Evolutionary conservation across 2,888 invertebrate genomes (phyloP), one percentile per base, ranked within the genome.

Genomic region (Chelonus formosanus): DNA sequence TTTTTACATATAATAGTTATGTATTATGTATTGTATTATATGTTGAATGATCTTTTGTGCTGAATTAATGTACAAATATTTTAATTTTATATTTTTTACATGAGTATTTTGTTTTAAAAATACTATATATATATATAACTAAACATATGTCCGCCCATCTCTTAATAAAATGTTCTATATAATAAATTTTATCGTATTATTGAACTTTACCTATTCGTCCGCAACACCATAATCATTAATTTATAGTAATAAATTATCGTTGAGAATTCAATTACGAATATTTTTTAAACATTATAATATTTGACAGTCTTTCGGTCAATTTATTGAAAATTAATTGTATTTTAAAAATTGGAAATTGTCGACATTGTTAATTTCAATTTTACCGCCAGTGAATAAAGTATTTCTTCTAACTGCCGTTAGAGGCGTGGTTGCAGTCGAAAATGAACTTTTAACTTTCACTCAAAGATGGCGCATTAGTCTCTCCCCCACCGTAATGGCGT

Each of bases 51-150:
- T 58, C 57, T 74, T 73, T 73, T 71, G 74, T 76, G 75, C 73
- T 76, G 76, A 69, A 74, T 75, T 69, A 72, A 77, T 80, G 78
- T 79, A 80, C 78, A 81, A 79, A 80, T 75, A 70, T 76, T 70
- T 70, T 50, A 75, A 78, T 64, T 80, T 80, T 80, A 78, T 78
- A 76, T 74, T 69, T 78, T 78, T 76, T 75, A 74, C 74, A 74
- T 70, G 70, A 81, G 82, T 83, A 82, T 83, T 83, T 83, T 83
- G 83, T 83, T 83, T 80, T 83, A 83, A 80, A 83, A 83, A 82
- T 83, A 82, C 83, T 80, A 45, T 20, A 20, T 20, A 20, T 20
- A 20, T 20, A 20, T 20, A 20, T 20, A 20, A 20, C 1, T 20
- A 52, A 48, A 65, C 53, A 65, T 65, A 81, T 70, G 74, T 71